Base-by-base conservation (phyloP, 1,140 invertebrate genomes). In the Branchinecta lindahli region DNA sequence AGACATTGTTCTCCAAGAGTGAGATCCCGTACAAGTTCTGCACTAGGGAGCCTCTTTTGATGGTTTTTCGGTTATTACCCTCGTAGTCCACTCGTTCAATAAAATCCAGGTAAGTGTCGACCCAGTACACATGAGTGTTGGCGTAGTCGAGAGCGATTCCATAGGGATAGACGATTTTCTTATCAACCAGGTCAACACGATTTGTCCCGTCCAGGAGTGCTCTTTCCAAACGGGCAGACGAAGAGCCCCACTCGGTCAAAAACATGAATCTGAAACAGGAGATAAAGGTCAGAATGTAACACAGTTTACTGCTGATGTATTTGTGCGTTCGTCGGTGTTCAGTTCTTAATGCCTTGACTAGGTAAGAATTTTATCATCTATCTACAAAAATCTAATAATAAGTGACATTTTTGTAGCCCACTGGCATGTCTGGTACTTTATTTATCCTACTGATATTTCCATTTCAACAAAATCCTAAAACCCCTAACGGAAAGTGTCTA, bases 111-210 rank as follows among this genome's bases (percentile, higher is more conserved):
- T 88, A 89, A 12, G 84, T 84, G 78, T 90, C 88, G 47, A 87
- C 85, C 87, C 88, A 92, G 78, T 90, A 92, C 12, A 92, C 81
- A 74, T 85, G 82, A 72, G 84, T 78, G 67, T 83, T 84, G n/a
- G 88, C 83, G 74, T 84, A 84, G 79, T 92, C 89, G 18, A 89
- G 79, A 20, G 86, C 81, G 15, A 89, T 79, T 70, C 86, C 85
- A 74, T 83, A 84, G 2, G 87, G 87, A 80, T 89, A 88, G 72
- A 89, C 87, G 72, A 89, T 87, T 77, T 86, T 85, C 8, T 75
- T 75, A 47, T 70, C 77, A 8, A 87, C 84, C 46, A 88, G 75
- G 8, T 66, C 20, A 46, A 77, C 81, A 67, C 84, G 78, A 70
- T 81, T 80, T 9, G 74, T 79, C 61, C 88, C 88, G 73, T 86